Evolutionary conservation across 2,113 vertebrate genomes (phyloP).

Genomic region (Amphiprion ocellaris): DNA sequence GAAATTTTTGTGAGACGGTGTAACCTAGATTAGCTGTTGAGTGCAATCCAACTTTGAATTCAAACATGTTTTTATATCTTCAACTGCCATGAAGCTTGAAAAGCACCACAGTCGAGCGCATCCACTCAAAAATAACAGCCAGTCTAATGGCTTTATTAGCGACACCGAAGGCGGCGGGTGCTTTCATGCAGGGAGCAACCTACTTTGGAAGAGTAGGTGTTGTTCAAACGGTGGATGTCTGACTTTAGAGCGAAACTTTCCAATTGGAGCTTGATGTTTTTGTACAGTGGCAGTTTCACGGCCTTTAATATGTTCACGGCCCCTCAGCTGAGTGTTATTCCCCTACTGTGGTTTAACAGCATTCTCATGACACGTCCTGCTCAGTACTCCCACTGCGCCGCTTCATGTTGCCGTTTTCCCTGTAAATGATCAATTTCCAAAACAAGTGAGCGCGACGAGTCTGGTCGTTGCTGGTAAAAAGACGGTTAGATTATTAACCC

Average conservation of each 20-base stretch:
- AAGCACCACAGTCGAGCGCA: too few species aligned
- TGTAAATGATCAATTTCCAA: constrained; percentile 76
- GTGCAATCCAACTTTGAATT: too few species aligned
- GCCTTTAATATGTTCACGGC: constrained; percentile 40
- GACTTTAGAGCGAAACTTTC: constrained; percentile 60
- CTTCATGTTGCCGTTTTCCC: constrained; percentile 53
- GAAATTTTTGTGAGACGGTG: not conserved
- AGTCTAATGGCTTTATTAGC: not conserved
- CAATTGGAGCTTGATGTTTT: constrained; percentile 59
- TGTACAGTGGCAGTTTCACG: constrained; percentile 26
- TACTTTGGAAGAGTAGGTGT: constrained; percentile 38
- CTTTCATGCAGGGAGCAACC: constrained; percentile 15
- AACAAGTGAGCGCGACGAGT: constrained; percentile 51
- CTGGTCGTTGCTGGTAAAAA: constrained; percentile 68
- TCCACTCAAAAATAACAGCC: not conserved
- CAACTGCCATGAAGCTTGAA: not conserved
- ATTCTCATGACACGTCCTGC: constrained; percentile 25
- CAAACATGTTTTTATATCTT: too few species aligned
- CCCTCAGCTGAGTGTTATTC: constrained; percentile 71
- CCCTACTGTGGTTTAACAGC: constrained; percentile 68
- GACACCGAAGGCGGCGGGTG: not conserved
- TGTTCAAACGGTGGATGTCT: constrained; percentile 29
- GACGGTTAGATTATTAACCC: constrained; percentile 63
- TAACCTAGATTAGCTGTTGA: not conserved
- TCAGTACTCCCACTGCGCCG: constrained; percentile 69